Percentiles rank a stretch among this genome's conserved stretches.
Evolutionary conservation across 2,113 vertebrate genomes (phyloP).

Genomic region (Coturnix japonica): DNA sequence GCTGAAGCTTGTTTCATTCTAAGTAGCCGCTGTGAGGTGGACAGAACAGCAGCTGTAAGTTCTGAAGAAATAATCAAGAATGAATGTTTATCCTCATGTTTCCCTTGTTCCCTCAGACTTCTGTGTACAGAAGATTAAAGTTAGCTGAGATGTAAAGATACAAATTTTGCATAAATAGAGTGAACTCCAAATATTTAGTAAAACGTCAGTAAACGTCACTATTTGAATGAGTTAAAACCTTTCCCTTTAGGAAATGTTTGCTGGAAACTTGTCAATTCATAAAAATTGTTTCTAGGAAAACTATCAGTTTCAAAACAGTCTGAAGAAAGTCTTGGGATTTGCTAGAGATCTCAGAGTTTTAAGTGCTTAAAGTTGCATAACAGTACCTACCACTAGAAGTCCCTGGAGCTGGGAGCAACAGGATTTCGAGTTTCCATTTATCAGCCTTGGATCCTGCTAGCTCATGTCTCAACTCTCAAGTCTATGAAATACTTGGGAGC

Average conservation of each 20-base stretch:
- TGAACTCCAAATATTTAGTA: not conserved
- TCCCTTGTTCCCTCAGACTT: not conserved
- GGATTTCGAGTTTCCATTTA: not conserved
- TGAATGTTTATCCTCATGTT: not conserved
- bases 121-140: not conserved
- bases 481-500: not conserved
- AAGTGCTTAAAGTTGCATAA: not conserved
- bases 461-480: not conserved
- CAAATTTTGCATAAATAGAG: not conserved
- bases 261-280: not conserved
- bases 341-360: not conserved
- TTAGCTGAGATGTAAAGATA: not conserved
- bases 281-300: not conserved
- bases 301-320: not conserved
- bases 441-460: not conserved
- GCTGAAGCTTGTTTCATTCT: conserved; percentile 97
- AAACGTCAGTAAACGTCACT: not conserved
- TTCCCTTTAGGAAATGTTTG: not conserved
- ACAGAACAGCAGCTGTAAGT: conserved; percentile 95
- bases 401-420: not conserved
- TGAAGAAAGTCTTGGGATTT: not conserved
- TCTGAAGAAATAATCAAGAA: not conserved
- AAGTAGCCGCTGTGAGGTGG: conserved; percentile 95
- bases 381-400: not conserved
- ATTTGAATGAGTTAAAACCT: not conserved